These are phyloP conservation scores for Euphonia xanthogaster DNA, from an alignment of 2,797 vertebrate genomes.

Conservation along the genomic window DNA sequence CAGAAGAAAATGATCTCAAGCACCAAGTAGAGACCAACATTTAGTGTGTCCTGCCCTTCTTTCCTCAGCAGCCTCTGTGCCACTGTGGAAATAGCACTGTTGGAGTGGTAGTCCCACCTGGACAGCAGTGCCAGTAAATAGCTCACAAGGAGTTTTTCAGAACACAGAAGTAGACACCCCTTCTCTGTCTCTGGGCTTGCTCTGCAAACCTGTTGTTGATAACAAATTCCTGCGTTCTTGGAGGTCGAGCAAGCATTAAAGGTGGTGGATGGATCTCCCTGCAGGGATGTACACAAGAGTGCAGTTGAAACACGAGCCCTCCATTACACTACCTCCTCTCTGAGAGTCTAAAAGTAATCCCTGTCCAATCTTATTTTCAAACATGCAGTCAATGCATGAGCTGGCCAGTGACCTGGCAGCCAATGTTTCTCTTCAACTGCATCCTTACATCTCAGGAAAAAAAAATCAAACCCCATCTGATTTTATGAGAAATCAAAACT, in stretches of 20 bases:
- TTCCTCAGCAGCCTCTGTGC: background rate
- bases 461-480: background rate
- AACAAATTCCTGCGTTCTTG: background rate
- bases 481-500: background rate
- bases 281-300: background rate
- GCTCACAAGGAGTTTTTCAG: background rate
- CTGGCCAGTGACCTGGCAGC: background rate
- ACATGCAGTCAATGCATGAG: background rate
- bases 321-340: background rate
- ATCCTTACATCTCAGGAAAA: background rate
- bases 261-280: background rate
- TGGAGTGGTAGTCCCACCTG: background rate
- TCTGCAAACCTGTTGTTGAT: background rate
- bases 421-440: background rate
- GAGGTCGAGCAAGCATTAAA: background rate
- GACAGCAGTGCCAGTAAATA: background rate
- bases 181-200: background rate
- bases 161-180: background rate
- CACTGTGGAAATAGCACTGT: background rate
- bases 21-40: background rate
- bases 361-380: background rate
- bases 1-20: background rate
- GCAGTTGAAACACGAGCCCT: background rate
- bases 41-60: background rate
- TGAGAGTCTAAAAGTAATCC: background rate